phyloP scores from a whole-genome alignment of 2,113 vertebrate genomes.

The Tychaedon coryphoeus region DNA sequence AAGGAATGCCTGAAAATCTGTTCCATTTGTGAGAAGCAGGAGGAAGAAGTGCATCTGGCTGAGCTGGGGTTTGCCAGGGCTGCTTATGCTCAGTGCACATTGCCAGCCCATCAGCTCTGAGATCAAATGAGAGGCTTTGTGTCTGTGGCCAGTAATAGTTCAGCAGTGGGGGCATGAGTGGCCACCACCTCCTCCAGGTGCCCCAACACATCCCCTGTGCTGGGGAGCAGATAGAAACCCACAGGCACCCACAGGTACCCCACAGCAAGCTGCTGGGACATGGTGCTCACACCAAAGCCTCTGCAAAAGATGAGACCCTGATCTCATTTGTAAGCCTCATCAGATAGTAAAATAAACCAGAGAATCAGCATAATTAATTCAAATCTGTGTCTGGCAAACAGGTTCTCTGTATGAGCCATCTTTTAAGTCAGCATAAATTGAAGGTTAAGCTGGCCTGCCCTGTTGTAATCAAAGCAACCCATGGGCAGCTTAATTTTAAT shows the following conservation, averaged over 20 bases:
- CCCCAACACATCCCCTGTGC: background rate
- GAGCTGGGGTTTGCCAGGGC: background rate
- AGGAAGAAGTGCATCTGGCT: background rate
- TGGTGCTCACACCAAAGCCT: background rate
- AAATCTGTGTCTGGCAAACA: background rate
- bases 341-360: conserved; percentile 41
- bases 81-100: background rate
- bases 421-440: conserved; percentile 33
- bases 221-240: background rate
- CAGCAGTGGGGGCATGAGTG: background rate
- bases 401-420: background rate
- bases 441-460: conserved; percentile 38
- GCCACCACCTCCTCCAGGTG: background rate
- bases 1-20: background rate
- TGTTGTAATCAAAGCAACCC: conserved; percentile 49
- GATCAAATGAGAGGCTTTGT: background rate
- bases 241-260: background rate
- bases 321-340: conserved; percentile 56
- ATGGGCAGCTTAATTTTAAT: conserved; percentile 53
- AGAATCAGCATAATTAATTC: conserved; percentile 59
- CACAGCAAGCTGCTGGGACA: background rate
- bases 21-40: background rate
- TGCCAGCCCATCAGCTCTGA: background rate
- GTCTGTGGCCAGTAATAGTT: background rate
- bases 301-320: background rate